A percentile compares a stretch with the other conserved stretches of the same genome.
These are phyloP conservation scores for Malacoctenus gilli DNA, from an alignment of 2,797 vertebrate species.

Conservation along the genomic window DNA sequence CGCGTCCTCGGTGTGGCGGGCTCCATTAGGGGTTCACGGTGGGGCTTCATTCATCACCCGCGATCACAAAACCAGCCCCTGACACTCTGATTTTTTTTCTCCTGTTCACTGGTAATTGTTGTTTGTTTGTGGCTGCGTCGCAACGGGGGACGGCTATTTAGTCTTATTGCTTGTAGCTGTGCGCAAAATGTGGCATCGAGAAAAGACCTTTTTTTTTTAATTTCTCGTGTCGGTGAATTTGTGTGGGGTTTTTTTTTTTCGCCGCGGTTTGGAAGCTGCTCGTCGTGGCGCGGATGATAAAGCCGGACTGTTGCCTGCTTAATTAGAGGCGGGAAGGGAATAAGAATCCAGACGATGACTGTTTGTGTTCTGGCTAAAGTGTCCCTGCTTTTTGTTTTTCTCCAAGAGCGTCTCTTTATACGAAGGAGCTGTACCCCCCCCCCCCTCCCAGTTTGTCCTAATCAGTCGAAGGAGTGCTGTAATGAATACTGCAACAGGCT, in stretches of 20 bases:
- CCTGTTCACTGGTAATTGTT: conserved; percentile 7
- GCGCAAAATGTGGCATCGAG: conserved; percentile 3
- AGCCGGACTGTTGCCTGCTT: conserved; percentile 7
- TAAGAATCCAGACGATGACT: conserved; percentile 20
- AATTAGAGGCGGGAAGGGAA: conserved; percentile 28
- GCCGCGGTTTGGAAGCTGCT: conserved; percentile 25
- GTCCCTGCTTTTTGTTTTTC: conserved; percentile 24
- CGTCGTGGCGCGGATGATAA: conserved; percentile 23
- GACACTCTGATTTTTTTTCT: neutral
- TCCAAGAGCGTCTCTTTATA: conserved; percentile 44
- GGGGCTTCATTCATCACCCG: conserved; percentile 37
- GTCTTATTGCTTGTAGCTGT: neutral
- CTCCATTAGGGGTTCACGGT: conserved; percentile 28
- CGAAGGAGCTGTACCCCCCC: conserved; percentile 46
- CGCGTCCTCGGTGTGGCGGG: conserved; percentile 33
- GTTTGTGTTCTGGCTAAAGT: conserved; percentile 36
- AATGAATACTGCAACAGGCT: conserved; percentile 56
- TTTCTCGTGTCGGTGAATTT: conserved; percentile 20
- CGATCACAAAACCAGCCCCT: conserved; percentile 31
- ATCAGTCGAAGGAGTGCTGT: conserved; percentile 48
- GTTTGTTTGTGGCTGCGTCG: conserved; percentile 2
- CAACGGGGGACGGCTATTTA: conserved; percentile 9
- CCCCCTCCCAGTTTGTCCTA: conserved; percentile 40
- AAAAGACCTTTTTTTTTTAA: conserved; percentile 2
- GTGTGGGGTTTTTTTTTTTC: too few species aligned